Base-by-base conservation (phyloP, 2,797 vertebrate genomes). In the Phrynocephalus forsythii region DNA sequence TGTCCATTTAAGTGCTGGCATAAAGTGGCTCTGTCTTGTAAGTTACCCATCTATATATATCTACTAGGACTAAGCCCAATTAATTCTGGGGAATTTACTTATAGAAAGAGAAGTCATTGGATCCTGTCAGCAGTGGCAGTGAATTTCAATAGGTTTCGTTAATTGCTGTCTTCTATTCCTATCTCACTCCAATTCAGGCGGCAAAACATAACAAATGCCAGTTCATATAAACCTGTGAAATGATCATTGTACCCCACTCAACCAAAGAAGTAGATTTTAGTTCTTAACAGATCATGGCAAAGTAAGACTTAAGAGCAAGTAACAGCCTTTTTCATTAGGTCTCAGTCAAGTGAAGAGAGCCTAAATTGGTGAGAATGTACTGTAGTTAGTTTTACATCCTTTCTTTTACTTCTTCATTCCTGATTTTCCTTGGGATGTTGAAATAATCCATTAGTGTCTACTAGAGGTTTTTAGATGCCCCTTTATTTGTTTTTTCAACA, bases 1-100 rank as follows among this genome's bases (percentile, higher is more conserved):
- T 96, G 38, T 38, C 50, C 28, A 63, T 2, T 20, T 72, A 30
- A 84, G 52, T 26, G 1, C 18, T 22, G 28, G 69, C 1, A 24
- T 67, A 30, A 48, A 75, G 69, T 52, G 5, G 2, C n/a, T 30
- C 1, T 63, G 69, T 44, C 30, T 11, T 50, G 26, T 50, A 7
- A 5, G 10, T 50, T 80, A 38, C 16, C 72, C 20, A 7, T 48
- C 0, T 63, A 44, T 5, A 48, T 50, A 71, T 20, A 56, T 3
- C 24, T 33, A 38, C 33, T 68, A 44, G 63, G 30, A 28, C 6
- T 28, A 48, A 48, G 33, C 26, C 22, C 20, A 44, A 6, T 38
- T 5, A 67, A 28, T 2, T 44, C 63, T 44, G 3, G 16, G 13
- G 2, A 0, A 18, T 13, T 68, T 82, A 48, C 16, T 33, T 56